Base-by-base conservation (phyloP, 1,140 invertebrate species). In the Pemphigus obesinymphae region DNA sequence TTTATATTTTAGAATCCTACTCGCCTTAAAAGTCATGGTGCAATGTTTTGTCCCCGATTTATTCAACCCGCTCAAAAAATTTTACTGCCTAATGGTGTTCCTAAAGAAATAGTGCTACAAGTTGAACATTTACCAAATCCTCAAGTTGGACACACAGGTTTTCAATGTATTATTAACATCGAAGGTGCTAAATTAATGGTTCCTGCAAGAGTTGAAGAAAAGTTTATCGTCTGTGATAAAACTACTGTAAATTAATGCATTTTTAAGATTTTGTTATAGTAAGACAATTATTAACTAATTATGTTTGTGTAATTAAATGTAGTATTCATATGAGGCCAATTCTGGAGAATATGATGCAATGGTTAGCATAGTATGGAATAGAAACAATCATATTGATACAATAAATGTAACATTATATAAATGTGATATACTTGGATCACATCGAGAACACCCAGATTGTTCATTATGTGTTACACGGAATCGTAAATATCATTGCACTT, bases 321-420 rank as follows among this genome's bases (percentile, higher is more conserved):
- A 93, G 87, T 96, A 97, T 86, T 95, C 95, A 10, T 97, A 97
- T 88, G 93, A 96, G 88, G 92, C 92, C 37, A 90, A 92, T 84
- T 91, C 92, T 8, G 93, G 95, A 31, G 94, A 97, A 88, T 95
- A 96, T 85, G 91, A 95, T 87, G 95, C 95, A 0, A 93, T 92
- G 85, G 93, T 97, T 45, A 94, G 93, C 83, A 92, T 97, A 43
- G 92, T 96, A 29, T 97, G 95, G 95, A 97, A 97, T 87, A 90
- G 93, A 45, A 95, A 96, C 86, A 95, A 97, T 86, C 95, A 96
- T 85, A 92, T 97, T 58, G 96, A 97, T 86, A 94, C 93, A 10
- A 94, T 95, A 23, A 93, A 91, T 85, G 93, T 99, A 66, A 94
- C 93, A 29, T 87, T 98, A 43, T 99, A 97, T 87, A 98, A 98